Percentiles rank a stretch among this genome's conserved stretches.
phyloP scores from a whole-genome alignment of 2,888 invertebrate species.

The Pycnomerus fuliginosus region DNA sequence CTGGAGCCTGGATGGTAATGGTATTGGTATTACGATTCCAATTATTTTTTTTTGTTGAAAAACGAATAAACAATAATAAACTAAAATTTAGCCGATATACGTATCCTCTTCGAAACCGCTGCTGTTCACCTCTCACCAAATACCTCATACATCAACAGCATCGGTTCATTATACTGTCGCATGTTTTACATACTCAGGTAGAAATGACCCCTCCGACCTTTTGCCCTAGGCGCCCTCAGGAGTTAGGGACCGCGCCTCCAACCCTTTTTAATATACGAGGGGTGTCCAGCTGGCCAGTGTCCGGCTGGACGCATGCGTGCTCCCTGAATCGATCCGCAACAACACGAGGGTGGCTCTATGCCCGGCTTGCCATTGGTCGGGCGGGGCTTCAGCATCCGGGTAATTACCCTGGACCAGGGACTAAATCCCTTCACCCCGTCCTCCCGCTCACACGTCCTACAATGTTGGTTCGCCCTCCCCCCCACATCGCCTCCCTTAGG shows the following conservation, averaged over 20 bases:
- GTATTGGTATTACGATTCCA: too few relatives aligned
- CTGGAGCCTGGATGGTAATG: too few relatives aligned
- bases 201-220: slow-evolving; percentile 1
- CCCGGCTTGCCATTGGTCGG: slow-evolving; percentile 49
- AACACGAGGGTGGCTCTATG: slow-evolving; percentile 36
- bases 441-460: slow-evolving; percentile 52
- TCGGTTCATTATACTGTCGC: too few relatives aligned
- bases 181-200: too few relatives aligned
- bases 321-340: slow-evolving; percentile 41
- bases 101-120: too few relatives aligned
- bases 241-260: neutral
- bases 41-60: too few relatives aligned
- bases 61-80: too few relatives aligned
- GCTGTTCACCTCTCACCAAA: too few relatives aligned
- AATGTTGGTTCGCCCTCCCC: slow-evolving; percentile 51
- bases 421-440: slow-evolving; percentile 36
- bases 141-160: too few relatives aligned
- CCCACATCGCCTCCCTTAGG: slow-evolving; percentile 26
- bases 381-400: slow-evolving; percentile 52
- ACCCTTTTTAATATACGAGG: slow-evolving; percentile 37
- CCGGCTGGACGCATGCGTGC: slow-evolving; percentile 46
- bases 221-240: slow-evolving; percentile 4
- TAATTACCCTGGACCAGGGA: slow-evolving; percentile 54
- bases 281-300: slow-evolving; percentile 45
- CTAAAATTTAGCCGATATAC: too few relatives aligned